Evolutionary conservation across 2,113 vertebrate genomes (phyloP).

Genomic region (Tretioscincus oriximinensis): DNA sequence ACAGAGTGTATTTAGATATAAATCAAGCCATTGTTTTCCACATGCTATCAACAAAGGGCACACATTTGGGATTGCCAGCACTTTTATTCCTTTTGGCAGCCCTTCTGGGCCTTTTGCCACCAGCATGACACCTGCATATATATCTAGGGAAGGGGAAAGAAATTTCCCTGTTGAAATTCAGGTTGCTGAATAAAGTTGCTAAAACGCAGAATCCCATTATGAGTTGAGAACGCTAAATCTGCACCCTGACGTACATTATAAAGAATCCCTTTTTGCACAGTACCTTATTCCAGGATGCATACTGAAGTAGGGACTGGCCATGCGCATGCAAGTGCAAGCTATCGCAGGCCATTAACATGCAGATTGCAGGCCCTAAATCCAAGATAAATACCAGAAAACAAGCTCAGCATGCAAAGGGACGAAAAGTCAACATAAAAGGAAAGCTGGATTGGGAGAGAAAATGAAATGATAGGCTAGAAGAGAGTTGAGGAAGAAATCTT

Average conservation of each 20-base stretch:
- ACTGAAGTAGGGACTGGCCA: no score
- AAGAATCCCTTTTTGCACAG: neutral
- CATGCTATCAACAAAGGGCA: neutral
- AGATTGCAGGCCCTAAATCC: no score
- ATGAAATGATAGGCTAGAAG: no score
- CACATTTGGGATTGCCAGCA: neutral
- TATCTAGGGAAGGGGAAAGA: neutral
- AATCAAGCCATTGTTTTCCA: neutral
- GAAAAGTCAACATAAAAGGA: no score
- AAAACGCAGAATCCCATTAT: neutral
- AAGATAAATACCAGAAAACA: no score
- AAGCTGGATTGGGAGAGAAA: no score
- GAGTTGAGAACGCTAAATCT: no score
- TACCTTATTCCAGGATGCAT: no score
- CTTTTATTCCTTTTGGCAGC: neutral
- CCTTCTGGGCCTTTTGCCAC: neutral
- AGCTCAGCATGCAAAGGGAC: neutral
- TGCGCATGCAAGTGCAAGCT: no score
- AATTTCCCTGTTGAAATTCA: neutral
- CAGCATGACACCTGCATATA: neutral
- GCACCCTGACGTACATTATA: no score
- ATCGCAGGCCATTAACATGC: no score
- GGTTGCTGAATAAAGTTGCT: neutral
- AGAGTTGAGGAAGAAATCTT: no score
- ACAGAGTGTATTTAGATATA: neutral